Percentiles rank a stretch among this genome's conserved stretches.
Evolutionary conservation across 1,140 invertebrate genomes (phyloP).

Genomic region (Parasteatoda tepidariorum): DNA sequence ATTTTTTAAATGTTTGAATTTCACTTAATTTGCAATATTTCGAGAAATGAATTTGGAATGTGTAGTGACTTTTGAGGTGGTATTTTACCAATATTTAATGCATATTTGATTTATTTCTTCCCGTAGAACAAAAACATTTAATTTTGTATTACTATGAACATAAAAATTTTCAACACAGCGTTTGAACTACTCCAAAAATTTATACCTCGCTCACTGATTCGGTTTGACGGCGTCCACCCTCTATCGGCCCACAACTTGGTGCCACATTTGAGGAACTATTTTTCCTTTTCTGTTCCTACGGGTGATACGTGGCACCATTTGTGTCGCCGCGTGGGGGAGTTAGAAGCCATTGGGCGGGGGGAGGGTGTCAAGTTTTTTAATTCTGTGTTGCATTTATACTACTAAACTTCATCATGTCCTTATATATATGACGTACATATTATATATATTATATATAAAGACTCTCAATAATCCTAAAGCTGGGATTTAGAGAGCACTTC

Average conservation of each 20-base stretch:
- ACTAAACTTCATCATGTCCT: conserved; percentile 61
- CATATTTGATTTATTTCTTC: too few species aligned
- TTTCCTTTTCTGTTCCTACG: conserved; percentile 55
- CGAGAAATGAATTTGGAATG: too few species aligned
- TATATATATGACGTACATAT: conserved; percentile 61
- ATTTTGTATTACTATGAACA: too few species aligned
- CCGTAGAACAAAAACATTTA: too few species aligned
- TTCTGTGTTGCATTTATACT: conserved; percentile 61
- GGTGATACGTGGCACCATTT: conserved; percentile 51
- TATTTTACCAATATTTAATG: too few species aligned
- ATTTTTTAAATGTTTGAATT: too few species aligned
- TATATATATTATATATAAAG: conserved; percentile 61
- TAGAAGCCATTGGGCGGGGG: conserved; percentile 30
- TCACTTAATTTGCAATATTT: too few species aligned
- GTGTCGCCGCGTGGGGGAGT: background rate
- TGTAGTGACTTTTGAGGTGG: too few species aligned
- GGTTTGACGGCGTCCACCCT: conserved; percentile 28
- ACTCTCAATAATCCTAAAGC: conserved; percentile 13
- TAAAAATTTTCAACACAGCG: too few species aligned
- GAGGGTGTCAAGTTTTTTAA: conserved; percentile 52
- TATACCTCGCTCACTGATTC: conserved; percentile 38
- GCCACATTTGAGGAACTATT: conserved; percentile 59
- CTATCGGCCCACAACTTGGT: background rate
- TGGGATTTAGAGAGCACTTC: conserved; percentile 28
- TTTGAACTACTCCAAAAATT: too few species aligned